Base-by-base conservation (phyloP, 2,888 invertebrate species). In the Lepidochrysops patricia region DNA sequence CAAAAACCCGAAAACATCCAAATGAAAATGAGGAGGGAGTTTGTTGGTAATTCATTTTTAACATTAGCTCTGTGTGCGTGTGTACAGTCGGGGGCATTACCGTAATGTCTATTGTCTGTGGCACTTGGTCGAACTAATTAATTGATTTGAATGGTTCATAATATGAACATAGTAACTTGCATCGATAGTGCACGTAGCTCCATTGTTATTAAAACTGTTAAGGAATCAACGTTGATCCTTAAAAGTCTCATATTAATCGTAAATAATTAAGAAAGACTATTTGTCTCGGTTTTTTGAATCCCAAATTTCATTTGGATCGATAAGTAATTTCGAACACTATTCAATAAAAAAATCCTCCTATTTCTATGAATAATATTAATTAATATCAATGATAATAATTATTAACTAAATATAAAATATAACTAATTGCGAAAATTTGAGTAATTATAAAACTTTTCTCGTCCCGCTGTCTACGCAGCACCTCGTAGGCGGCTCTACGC, bases 1-100 rank as follows among this genome's bases (percentile, higher is more conserved):
- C 89, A 89, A 89, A 90, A 89, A 89, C 89, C 88, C 89, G 84
- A 90, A 90, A 90, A 90, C 89, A 89, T 88, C 89, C 87, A 87
- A 88, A 87, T 88, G 89, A 89, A 89, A 89, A 89, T 89, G 89
- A 89, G 89, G 81, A 73, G 74, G 81, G 71, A 75, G 73, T 87
- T 86, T 88, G 89, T 87, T 86, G 82, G 89, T 89, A 89, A 89
- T 89, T 89, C 89, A 89, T 89, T 89, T 89, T 89, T 89, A 89
- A 88, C 89, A 85, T 84, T 86, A 84, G 79, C 82, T 78, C 71
- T 84, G 89, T 89, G 89, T 89, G 89, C 71, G 88, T 88, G 87
- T 76, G 87, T 88, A 89, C 88, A 85, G 76, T 81, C 79, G 71
- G 60, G 62, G 63, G 69, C 68, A 71, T 72, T 74, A 70, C 66